phyloP scores from a whole-genome alignment of 2,797 vertebrate species.

The Scolopax bukidnonensis region DNA sequence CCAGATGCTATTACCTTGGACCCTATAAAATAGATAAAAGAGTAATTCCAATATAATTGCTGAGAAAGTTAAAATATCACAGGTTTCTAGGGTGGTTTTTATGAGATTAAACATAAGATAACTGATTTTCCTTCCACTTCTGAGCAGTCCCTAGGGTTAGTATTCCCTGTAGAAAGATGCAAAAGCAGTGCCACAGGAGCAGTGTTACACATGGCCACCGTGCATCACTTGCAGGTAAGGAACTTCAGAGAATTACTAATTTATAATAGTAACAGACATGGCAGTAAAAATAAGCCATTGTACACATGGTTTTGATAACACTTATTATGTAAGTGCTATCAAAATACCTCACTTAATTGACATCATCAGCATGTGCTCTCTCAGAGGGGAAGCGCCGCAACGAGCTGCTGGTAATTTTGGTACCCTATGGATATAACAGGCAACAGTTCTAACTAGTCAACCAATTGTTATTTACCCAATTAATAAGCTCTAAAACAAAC shows the following conservation, averaged over 20 bases:
- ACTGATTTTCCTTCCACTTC: neutral
- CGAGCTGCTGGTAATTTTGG: neutral
- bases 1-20: neutral
- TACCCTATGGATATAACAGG: neutral
- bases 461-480: neutral
- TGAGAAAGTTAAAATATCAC: neutral
- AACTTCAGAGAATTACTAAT: neutral
- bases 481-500: neutral
- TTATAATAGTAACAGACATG: neutral
- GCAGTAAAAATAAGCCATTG: neutral
- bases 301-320: neutral
- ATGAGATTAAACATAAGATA: neutral
- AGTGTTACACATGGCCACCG: accelerated
- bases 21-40: neutral
- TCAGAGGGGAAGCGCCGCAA: neutral
- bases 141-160: neutral
- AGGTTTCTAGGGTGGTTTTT: neutral
- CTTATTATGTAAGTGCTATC: neutral
- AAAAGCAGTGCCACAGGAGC: neutral
- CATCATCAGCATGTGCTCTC: accelerated
- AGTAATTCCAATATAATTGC: neutral
- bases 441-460: neutral
- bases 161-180: neutral
- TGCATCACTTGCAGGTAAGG: neutral
- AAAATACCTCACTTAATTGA: neutral